These are phyloP conservation scores for Stictonetta naevosa DNA, from an alignment of 2,113 vertebrate genomes.

Conservation along the genomic window DNA sequence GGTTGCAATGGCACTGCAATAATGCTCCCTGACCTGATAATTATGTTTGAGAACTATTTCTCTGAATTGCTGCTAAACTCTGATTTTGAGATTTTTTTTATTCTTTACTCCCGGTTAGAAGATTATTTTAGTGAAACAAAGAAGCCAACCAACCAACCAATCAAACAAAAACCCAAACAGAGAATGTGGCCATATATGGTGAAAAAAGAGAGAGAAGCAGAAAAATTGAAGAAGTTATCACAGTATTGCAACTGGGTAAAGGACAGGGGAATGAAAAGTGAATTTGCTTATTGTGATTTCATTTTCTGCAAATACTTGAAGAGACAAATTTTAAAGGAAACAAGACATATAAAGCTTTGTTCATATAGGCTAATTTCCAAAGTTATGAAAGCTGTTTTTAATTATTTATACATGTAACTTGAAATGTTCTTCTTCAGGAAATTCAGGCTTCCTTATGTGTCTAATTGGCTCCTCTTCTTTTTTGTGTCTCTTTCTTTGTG, in stretches of 20 bases:
- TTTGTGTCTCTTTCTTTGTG: background rate
- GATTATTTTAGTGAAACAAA: background rate
- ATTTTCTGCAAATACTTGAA: background rate
- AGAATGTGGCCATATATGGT: background rate
- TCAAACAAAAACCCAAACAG: background rate
- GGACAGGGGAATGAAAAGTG: accelerated
- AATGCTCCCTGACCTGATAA: background rate
- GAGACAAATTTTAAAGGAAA: background rate
- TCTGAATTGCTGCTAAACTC: background rate
- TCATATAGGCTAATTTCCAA: background rate
- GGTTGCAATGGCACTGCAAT: background rate
- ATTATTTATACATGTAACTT: background rate
- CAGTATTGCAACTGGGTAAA: background rate
- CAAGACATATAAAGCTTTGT: background rate
- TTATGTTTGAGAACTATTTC: background rate
- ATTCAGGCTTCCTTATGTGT: background rate
- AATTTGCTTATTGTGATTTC: background rate
- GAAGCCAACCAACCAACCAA: background rate
- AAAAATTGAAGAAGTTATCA: background rate
- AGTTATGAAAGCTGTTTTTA: background rate
- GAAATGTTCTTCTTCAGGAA: background rate
- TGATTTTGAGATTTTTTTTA: background rate
- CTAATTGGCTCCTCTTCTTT: background rate
- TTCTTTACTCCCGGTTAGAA: background rate
- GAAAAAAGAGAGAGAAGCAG: background rate